These are phyloP conservation scores for Dendronephthya gigantea DNA, from an alignment of 64 coral and sea anemone species.

Conservation along the genomic window DNA sequence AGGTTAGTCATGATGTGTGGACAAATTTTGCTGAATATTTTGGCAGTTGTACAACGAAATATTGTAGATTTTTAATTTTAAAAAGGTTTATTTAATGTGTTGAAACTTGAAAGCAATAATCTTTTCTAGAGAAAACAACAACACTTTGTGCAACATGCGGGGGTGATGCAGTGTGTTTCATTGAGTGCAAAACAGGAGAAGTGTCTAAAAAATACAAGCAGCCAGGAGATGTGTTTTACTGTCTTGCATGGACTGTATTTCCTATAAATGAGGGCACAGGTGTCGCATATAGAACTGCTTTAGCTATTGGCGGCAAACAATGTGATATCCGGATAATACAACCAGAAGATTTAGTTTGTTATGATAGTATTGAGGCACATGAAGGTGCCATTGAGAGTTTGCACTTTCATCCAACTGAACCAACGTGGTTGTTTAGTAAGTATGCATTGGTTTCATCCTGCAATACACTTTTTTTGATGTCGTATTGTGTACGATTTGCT, in stretches of 20 bases:
- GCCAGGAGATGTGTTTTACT: conserved; percentile 95
- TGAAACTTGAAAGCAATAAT: neutral
- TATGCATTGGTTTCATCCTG: too few relatives aligned
- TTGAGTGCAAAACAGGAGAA: conserved; percentile 81
- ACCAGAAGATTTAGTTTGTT: conserved; percentile 87
- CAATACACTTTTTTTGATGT: too few relatives aligned
- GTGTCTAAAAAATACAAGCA: conserved; percentile 98
- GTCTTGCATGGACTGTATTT: conserved; percentile 86
- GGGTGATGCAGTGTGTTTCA: conserved; percentile 94
- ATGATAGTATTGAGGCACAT: conserved; percentile 77
- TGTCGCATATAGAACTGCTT: conserved; percentile 45
- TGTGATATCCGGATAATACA: conserved; percentile 90
- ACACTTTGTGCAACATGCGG: conserved; percentile 86
- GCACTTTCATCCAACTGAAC: conserved; percentile 77
- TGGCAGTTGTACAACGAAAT: too few relatives aligned
- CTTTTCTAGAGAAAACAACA: conserved; percentile 55
- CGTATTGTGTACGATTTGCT: neutral
- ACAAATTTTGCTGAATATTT: neutral
- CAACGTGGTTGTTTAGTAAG: conserved; percentile 77
- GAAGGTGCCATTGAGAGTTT: conserved; percentile 77
- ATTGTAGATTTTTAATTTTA: too few relatives aligned
- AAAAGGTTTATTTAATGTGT: neutral
- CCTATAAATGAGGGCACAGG: conserved; percentile 44
- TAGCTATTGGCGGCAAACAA: conserved; percentile 73
- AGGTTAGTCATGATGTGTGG: conserved; percentile 32